These are phyloP conservation scores for Lordiphosa stackelbergi DNA, from an alignment of 1,140 invertebrate species.

Conservation along the genomic window DNA sequence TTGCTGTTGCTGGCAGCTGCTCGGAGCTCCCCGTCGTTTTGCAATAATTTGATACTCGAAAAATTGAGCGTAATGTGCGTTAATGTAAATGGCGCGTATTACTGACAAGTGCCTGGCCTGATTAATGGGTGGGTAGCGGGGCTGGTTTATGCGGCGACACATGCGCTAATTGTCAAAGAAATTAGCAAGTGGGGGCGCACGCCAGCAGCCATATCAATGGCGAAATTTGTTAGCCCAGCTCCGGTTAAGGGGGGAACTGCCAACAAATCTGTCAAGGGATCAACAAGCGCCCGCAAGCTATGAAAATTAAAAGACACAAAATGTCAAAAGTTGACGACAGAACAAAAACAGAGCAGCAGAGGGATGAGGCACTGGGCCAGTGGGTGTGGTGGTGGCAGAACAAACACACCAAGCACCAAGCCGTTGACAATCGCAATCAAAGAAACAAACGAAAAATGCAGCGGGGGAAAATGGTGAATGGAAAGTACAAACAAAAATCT, in stretches of 20 bases:
- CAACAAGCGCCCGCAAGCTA: conserved; percentile 37
- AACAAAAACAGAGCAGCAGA: conserved; percentile 6
- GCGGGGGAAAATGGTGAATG: conserved; percentile 3
- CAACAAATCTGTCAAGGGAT: conserved; percentile 46
- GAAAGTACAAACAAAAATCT: conserved; percentile 21
- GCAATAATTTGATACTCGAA: conserved; percentile 68
- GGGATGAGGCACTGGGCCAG: neutral
- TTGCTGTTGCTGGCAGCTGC: conserved; percentile 45
- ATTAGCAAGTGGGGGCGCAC: neutral
- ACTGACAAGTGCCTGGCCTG: conserved; percentile 64
- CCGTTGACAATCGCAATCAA: conserved; percentile 68
- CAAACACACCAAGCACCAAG: conserved; percentile 32
- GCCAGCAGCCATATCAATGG: conserved; percentile 30
- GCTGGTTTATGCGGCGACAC: conserved; percentile 51
- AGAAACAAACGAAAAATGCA: conserved; percentile 38
- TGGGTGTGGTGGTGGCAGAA: neutral
- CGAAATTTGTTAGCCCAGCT: conserved; percentile 27
- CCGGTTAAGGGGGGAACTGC: conserved; percentile 2
- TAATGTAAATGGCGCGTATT: conserved; percentile 76
- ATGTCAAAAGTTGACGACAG: conserved; percentile 44
- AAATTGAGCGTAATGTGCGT: conserved; percentile 73
- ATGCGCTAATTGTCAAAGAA: conserved; percentile 54
- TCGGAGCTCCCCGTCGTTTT: conserved; percentile 14
- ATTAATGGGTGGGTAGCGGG: conserved; percentile 23
- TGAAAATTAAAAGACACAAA: conserved; percentile 60